phyloP scores from a whole-genome alignment of 2,888 invertebrate species.

The Pollenia griseotomentosa region DNA sequence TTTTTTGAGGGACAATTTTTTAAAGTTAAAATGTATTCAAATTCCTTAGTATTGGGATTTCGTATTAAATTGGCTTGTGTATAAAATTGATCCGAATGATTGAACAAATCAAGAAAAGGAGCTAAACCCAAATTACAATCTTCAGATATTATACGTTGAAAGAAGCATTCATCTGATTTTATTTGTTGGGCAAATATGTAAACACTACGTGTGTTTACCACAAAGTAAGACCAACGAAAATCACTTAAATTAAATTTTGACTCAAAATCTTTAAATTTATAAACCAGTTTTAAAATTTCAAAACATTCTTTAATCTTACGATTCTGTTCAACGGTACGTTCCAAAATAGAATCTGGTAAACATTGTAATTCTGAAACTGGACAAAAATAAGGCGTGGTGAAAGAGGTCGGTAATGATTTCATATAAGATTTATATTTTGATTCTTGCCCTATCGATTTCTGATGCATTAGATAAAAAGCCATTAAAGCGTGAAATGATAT shows the following conservation, averaged over 20 bases:
- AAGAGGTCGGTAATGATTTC: slow-evolving; percentile 88
- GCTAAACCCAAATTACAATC: slow-evolving; percentile 90
- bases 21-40: slow-evolving; percentile 78
- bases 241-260: slow-evolving; percentile 85
- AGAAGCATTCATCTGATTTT: slow-evolving; percentile 81
- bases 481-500: slow-evolving; percentile 89
- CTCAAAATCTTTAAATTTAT: slow-evolving; percentile 77
- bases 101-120: slow-evolving; percentile 95
- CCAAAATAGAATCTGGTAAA: slow-evolving; percentile 86
- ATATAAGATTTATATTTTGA: slow-evolving; percentile 88
- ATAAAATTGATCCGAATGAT: slow-evolving; percentile 89
- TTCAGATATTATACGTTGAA: slow-evolving; percentile 85
- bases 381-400: slow-evolving; percentile 89
- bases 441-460: slow-evolving; percentile 86
- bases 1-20: slow-evolving; percentile 80
- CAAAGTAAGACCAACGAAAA: slow-evolving; percentile 92
- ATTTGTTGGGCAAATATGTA: slow-evolving; percentile 87
- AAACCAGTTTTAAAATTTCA: slow-evolving; percentile 74
- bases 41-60: slow-evolving; percentile 51
- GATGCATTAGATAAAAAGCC: slow-evolving; percentile 89
- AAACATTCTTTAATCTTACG: slow-evolving; percentile 83
- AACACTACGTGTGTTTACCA: slow-evolving; percentile 94
- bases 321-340: slow-evolving; percentile 85
- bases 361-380: slow-evolving; percentile 85
- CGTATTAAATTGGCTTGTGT: slow-evolving; percentile 85